phyloP scores from a whole-genome alignment of 37 sponge, comb jelly and placozoan genomes.

The Oscarella lobularis region DNA sequence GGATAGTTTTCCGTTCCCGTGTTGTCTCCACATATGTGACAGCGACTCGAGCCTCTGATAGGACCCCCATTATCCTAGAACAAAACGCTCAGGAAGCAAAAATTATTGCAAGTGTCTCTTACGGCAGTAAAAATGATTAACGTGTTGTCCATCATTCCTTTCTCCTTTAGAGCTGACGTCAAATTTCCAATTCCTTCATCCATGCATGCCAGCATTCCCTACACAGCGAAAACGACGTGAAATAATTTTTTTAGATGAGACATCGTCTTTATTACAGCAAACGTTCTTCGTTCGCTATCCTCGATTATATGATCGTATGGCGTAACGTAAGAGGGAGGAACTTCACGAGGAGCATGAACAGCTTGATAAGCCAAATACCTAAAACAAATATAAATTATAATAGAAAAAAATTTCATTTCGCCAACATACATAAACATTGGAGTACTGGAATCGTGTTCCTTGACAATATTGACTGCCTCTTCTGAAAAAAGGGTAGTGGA shows the following conservation, averaged over 20 bases:
- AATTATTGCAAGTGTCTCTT: neutral
- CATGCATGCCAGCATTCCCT: constrained; percentile 4
- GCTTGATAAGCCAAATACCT: constrained; percentile 1
- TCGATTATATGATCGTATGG: neutral
- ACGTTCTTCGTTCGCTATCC: neutral
- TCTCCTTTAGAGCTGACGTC: constrained; percentile 13
- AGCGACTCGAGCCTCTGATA: neutral
- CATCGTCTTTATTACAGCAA: neutral
- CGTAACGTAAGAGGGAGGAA: neutral
- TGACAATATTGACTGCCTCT: neutral
- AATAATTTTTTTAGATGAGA: too few species aligned
- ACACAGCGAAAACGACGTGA: neutral
- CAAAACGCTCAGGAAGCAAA: neutral
- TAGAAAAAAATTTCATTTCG: neutral
- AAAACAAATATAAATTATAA: neutral
- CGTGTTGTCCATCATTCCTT: constrained; percentile 14
- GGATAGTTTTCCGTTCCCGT: constrained; percentile 26
- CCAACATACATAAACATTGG: neutral
- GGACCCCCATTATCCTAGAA: constrained; percentile 7
- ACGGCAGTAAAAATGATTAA: constrained; percentile 9
- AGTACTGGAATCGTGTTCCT: neutral
- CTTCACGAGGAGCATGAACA: constrained; percentile 3
- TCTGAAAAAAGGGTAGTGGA: neutral
- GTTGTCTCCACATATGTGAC: constrained; percentile 12
- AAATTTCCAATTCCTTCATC: constrained; percentile 11